Evolutionary conservation across 2,113 vertebrate species (phyloP).

Genomic region (Chlorocebus sabaeus): DNA sequence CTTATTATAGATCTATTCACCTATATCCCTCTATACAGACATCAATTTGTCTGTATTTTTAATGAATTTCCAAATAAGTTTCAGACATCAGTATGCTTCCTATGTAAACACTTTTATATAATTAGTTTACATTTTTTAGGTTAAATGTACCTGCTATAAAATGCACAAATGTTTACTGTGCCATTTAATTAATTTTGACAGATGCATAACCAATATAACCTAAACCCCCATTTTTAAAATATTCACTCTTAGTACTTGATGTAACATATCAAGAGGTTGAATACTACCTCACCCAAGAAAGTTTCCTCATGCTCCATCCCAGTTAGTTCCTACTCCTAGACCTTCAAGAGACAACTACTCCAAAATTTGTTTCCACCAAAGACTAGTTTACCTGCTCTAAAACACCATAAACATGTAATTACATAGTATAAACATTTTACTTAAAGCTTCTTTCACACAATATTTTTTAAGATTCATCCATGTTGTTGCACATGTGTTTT

Average conservation of each 20-base stretch:
- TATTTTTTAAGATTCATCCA: background rate
- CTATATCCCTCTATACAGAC: no score
- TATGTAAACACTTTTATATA: background rate
- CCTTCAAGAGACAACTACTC: background rate
- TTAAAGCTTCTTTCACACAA: background rate
- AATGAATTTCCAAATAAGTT: background rate
- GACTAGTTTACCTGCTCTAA: background rate
- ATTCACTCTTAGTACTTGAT: background rate
- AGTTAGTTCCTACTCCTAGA: background rate
- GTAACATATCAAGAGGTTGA: background rate
- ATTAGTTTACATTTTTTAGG: background rate
- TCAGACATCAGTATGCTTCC: background rate
- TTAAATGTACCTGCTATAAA: background rate
- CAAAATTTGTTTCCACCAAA: background rate
- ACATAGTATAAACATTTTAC: background rate
- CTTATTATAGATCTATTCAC: background rate
- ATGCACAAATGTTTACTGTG: background rate
- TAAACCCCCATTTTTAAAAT: background rate
- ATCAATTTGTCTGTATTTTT: background rate
- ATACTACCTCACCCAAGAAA: background rate
- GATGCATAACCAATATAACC: background rate
- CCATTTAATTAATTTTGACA: background rate
- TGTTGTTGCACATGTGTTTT: background rate
- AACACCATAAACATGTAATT: background rate
- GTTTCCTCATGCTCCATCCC: background rate